phyloP scores from a whole-genome alignment of 2,888 invertebrate genomes.

The Lamproptera curius region DNA sequence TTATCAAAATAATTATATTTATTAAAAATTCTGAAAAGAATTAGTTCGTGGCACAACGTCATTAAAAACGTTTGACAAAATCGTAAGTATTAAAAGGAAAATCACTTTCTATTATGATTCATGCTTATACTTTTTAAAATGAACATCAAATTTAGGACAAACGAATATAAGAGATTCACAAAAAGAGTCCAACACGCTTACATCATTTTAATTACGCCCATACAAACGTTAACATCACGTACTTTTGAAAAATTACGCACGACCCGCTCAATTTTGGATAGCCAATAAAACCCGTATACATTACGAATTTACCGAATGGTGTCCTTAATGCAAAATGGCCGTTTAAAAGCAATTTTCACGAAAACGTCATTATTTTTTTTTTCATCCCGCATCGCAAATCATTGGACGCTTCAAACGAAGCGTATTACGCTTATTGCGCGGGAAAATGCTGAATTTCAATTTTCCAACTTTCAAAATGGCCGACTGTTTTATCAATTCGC shows the following conservation, averaged over 20 bases:
- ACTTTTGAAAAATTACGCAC: not conserved
- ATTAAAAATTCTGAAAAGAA: no score
- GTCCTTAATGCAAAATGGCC: no score
- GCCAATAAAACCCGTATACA: conserved; percentile 3
- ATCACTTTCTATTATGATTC: not conserved
- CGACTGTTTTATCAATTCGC: no score
- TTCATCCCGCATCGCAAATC: not conserved
- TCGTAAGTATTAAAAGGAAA: not conserved
- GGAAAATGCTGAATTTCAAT: conserved; percentile 3
- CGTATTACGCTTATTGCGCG: conserved; percentile 3
- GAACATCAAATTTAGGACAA: not conserved
- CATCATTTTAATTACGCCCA: not conserved
- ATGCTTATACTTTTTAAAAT: not conserved
- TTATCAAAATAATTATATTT: no score
- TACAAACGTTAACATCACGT: not conserved
- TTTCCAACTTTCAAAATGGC: no score
- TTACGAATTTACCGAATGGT: no score
- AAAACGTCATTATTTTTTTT: conserved; percentile 1
- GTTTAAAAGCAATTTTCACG: conserved; percentile 12
- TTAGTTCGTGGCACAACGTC: no score
- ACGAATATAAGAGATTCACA: not conserved
- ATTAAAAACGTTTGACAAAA: not conserved
- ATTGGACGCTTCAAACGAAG: conserved; percentile 4
- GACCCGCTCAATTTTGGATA: not conserved
- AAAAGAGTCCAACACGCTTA: not conserved